A percentile compares a stretch with the other conserved stretches of the same genome.
Conservation (phyloP, 2,797 vertebrate genomes). For the Tangara arthus region DNA sequence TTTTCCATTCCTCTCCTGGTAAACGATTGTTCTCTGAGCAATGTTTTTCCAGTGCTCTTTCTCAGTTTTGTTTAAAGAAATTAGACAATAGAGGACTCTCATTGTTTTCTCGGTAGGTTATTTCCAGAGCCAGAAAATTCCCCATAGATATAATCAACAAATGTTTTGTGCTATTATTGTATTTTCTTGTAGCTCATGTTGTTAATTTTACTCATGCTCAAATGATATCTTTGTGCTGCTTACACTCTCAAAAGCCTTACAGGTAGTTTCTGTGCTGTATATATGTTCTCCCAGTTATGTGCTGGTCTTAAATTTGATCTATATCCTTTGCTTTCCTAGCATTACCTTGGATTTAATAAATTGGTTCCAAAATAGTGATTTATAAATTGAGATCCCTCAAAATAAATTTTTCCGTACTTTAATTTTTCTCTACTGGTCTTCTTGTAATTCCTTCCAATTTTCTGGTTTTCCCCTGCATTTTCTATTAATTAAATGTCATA, state of each 20-base stretch:
- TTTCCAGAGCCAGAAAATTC: slow-evolving; percentile 11
- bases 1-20: slow-evolving; percentile 15
- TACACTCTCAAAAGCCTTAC: not conserved
- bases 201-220: not conserved
- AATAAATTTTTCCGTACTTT: not conserved
- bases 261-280: not conserved
- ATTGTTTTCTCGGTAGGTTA: slow-evolving; percentile 35
- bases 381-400: not conserved
- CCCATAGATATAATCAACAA: not conserved
- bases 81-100: not conserved
- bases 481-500: not conserved
- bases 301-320: not conserved
- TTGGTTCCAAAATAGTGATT: not conserved
- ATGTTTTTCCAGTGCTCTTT: slow-evolving; percentile 37
- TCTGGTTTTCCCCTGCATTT: rapidly evolving
- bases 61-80: slow-evolving; percentile 29
- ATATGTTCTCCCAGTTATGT: not conserved
- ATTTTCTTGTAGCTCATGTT: not conserved
- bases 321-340: not conserved
- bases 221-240: not conserved
- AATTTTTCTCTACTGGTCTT: not conserved
- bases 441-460: not conserved
- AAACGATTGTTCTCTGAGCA: not conserved
- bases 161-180: not conserved
- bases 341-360: not conserved